These are phyloP conservation scores for Oncopodura yosiiana DNA, from an alignment of 1,140 invertebrate species.

Conservation along the genomic window DNA sequence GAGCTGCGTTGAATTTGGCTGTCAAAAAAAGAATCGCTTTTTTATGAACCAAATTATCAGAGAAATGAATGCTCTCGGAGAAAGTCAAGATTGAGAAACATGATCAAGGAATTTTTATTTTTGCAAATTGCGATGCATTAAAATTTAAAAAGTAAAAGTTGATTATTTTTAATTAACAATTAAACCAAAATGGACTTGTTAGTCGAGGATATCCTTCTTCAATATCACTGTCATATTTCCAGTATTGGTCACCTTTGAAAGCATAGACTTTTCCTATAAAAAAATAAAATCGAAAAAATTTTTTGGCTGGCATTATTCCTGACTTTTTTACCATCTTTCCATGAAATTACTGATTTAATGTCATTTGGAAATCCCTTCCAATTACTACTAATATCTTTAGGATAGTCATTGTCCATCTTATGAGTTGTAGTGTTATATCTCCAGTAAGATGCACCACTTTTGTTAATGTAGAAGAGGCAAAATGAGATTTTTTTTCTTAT, in stretches of 20 bases:
- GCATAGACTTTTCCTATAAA: conserved; percentile 24
- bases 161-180: conserved; percentile 2
- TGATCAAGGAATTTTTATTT: too few relatives aligned
- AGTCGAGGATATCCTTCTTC: conserved; percentile 5
- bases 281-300: background rate
- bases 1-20: too few relatives aligned
- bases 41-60: too few relatives aligned
- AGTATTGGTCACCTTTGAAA: conserved; percentile 16
- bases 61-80: too few relatives aligned
- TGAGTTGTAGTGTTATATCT: conserved; percentile 53
- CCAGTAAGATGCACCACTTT: conserved; percentile 54
- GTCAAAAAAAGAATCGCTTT: too few relatives aligned
- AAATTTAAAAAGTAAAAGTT: background rate
- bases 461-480: conserved; percentile 49
- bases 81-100: too few relatives aligned
- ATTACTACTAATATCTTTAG: conserved; percentile 66
- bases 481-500: background rate
- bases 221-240: conserved; percentile 16
- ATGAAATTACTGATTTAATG: conserved; percentile 75
- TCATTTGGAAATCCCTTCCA: conserved; percentile 71
- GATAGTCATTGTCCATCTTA: conserved; percentile 72
- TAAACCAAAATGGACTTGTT: conserved; percentile 17
- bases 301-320: background rate
- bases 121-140: too few relatives aligned
- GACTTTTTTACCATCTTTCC: conserved; percentile 59